A percentile compares a stretch with the other conserved stretches of the same genome.
phyloP scores from a whole-genome alignment of 1,140 invertebrate genomes.

The Rhagoletis pomonella region DNA sequence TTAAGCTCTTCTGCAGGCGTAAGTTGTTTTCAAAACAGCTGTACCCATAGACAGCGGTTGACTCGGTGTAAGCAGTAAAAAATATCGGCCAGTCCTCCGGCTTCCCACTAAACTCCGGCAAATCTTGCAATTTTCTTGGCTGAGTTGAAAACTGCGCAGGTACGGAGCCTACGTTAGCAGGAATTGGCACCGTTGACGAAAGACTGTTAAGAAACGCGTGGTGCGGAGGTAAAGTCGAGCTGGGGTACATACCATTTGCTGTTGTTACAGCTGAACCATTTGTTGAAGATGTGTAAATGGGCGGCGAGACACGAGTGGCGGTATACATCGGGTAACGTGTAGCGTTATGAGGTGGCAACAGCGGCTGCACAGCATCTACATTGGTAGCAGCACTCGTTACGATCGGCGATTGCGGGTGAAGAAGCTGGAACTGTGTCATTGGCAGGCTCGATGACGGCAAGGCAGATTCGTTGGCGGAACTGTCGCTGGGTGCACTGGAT shows the following conservation, averaged over 20 bases:
- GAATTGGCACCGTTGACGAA: background rate
- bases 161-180: too few species aligned
- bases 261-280: too few species aligned
- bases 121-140: too few species aligned
- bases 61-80: slow-evolving; percentile 27
- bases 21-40: slow-evolving; percentile 28
- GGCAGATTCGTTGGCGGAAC: background rate
- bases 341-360: background rate
- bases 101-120: too few species aligned
- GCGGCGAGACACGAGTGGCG: background rate
- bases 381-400: background rate
- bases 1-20: slow-evolving; percentile 40
- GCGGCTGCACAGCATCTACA: background rate
- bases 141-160: background rate
- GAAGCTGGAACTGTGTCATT: background rate
- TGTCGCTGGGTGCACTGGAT: too few species aligned
- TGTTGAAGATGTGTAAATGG: too few species aligned
- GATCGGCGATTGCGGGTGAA: background rate
- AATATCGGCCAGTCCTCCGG: slow-evolving; percentile 55
- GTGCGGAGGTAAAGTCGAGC: too few species aligned
- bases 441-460: background rate
- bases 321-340: background rate
- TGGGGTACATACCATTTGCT: too few species aligned
- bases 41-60: slow-evolving; percentile 36
- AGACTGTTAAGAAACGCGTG: background rate